Evolutionary conservation across 2,797 vertebrate species (phyloP).

Genomic region (Margarornis squamiger): DNA sequence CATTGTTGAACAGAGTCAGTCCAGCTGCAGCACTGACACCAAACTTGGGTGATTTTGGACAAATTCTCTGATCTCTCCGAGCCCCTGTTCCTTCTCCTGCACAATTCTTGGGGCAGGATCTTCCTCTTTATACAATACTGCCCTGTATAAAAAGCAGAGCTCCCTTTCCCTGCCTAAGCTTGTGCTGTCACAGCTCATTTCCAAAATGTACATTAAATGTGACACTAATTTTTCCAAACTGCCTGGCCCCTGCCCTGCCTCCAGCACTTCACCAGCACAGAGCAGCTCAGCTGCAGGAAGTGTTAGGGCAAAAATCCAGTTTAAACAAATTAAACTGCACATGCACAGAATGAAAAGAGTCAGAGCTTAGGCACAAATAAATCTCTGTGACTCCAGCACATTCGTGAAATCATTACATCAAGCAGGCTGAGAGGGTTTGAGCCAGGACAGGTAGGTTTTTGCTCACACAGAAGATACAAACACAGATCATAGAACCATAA

Average conservation of each 20-base stretch:
- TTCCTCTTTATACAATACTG: background rate
- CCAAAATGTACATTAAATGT: background rate
- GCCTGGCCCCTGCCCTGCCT: background rate
- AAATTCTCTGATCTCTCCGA: background rate
- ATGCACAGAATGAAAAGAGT: background rate
- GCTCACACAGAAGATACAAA: background rate
- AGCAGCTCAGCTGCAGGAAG: background rate
- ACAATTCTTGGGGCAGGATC: background rate
- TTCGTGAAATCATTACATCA: background rate
- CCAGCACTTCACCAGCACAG: background rate
- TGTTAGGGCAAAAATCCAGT: background rate
- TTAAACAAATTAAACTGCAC: background rate
- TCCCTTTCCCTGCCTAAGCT: background rate
- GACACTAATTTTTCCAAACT: background rate
- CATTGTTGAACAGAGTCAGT: accelerated
- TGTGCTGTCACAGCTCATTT: background rate
- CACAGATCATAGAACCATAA: background rate
- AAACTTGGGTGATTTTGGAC: background rate
- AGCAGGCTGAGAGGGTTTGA: background rate
- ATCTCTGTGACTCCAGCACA: background rate
- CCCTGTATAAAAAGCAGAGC: background rate
- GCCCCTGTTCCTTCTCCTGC: background rate
- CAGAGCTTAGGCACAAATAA: background rate
- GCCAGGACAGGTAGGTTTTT: background rate
- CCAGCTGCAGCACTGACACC: background rate